phyloP scores from a whole-genome alignment of 2,113 vertebrate genomes.

The Cebidichthys violaceus region DNA sequence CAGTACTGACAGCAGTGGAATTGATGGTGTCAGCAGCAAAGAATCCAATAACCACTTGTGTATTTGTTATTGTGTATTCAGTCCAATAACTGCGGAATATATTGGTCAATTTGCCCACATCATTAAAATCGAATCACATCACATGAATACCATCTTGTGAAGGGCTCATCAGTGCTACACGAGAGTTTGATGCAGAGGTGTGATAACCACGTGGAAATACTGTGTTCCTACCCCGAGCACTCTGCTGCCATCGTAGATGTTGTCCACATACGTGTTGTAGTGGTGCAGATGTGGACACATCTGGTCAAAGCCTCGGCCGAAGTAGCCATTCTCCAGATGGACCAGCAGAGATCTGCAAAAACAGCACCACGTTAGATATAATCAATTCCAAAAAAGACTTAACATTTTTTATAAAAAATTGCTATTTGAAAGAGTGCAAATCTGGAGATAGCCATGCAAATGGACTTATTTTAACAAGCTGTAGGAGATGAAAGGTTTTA shows the following conservation, averaged over 20 bases:
- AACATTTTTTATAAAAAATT: background rate
- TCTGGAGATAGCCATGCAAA: background rate
- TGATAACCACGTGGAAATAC: background rate
- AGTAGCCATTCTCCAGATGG: conserved; percentile 85
- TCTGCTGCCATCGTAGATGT: conserved; percentile 84
- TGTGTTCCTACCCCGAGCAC: conserved; percentile 83
- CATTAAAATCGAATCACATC: background rate
- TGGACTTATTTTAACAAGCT: background rate
- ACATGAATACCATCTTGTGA: background rate
- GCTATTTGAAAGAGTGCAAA: background rate
- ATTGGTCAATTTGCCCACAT: background rate
- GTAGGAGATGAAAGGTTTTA: background rate
- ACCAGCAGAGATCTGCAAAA: conserved; percentile 78
- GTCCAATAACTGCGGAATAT: background rate
- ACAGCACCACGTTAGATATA: background rate
- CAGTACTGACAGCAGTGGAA: background rate
- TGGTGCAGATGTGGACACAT: conserved; percentile 86
- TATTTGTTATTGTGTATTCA: conserved; percentile 9
- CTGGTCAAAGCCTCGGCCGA: conserved; percentile 82
- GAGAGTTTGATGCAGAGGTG: background rate
- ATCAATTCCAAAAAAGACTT: background rate
- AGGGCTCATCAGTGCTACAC: background rate
- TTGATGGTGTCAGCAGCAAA: conserved; percentile 5
- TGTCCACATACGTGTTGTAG: conserved; percentile 86
- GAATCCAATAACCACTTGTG: background rate